Percentiles rank a stretch among this genome's conserved stretches.
Evolutionary conservation across 2,797 vertebrate species (phyloP).

Genomic region (Sphenodon punctatus): DNA sequence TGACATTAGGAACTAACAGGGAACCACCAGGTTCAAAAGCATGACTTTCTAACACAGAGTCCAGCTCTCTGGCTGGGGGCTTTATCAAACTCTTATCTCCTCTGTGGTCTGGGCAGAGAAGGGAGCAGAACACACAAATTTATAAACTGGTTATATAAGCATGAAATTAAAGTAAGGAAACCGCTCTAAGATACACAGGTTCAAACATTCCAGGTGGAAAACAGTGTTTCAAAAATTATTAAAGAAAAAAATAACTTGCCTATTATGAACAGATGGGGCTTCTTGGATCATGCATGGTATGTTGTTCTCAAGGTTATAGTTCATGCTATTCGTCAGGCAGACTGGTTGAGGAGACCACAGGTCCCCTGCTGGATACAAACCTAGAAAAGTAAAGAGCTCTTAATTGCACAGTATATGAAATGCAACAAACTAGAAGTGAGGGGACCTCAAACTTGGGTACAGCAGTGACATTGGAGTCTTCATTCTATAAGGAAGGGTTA

Average conservation of each 20-base stretch:
- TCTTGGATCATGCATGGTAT: constrained; percentile 82
- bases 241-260: constrained; percentile 72
- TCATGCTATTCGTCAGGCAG: constrained; percentile 88
- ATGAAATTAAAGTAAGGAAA: not conserved
- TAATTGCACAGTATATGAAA: not conserved
- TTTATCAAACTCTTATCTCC: too few relatives aligned
- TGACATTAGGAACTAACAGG: too few relatives aligned
- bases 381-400: constrained; percentile 35
- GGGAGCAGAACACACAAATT: too few relatives aligned
- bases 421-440: not conserved
- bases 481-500: not conserved
- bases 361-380: constrained; percentile 85
- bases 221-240: not conserved
- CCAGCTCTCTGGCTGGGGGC: too few relatives aligned
- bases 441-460: not conserved
- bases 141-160: too few relatives aligned
- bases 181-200: not conserved
- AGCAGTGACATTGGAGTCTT: not conserved
- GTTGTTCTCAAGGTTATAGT: constrained; percentile 85
- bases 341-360: constrained; percentile 87
- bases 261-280: constrained; percentile 78
- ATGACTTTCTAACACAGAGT: too few relatives aligned
- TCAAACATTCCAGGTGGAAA: not conserved
- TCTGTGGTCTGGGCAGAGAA: too few relatives aligned
- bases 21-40: too few relatives aligned